A percentile compares a stretch with the other conserved stretches of the same genome.
Evolutionary conservation across 2,888 invertebrate species (phyloP).

Genomic region (Nipponacmea schrenckii): DNA sequence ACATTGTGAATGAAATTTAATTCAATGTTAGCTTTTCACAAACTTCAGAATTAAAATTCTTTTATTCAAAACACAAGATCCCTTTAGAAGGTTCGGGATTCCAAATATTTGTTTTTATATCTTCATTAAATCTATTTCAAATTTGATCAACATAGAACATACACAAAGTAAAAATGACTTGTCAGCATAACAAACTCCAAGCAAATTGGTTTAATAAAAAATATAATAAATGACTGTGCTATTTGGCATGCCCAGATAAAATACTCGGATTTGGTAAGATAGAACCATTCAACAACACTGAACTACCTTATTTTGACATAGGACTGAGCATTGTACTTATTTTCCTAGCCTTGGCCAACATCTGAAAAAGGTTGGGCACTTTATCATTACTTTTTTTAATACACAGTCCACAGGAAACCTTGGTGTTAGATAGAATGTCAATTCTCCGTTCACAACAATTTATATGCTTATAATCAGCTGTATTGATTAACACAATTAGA

Average conservation of each 20-base stretch:
- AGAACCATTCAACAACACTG: slow-evolving; percentile 20
- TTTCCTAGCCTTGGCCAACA: slow-evolving; percentile 15
- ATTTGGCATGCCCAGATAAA: slow-evolving; percentile 16
- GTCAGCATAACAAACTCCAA: slow-evolving; percentile 22
- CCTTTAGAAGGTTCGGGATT: too few species aligned
- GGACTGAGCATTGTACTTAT: slow-evolving; percentile 8
- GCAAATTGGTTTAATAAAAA: slow-evolving; percentile 10
- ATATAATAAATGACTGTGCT: slow-evolving; percentile 7
- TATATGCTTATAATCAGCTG: background rate
- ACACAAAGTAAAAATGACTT: background rate
- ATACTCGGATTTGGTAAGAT: slow-evolving; percentile 13
- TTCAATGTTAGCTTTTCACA: too few species aligned
- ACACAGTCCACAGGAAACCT: background rate
- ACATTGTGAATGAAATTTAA: too few species aligned
- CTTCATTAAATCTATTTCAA: too few species aligned
- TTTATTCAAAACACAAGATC: too few species aligned
- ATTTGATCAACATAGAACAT: too few species aligned
- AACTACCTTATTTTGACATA: slow-evolving; percentile 10
- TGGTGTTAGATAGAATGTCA: too few species aligned
- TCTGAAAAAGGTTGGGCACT: slow-evolving; percentile 15
- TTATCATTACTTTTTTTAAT: too few species aligned
- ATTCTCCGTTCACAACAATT: too few species aligned
- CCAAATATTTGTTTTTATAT: too few species aligned
- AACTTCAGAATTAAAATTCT: too few species aligned
- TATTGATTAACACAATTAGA: too few species aligned